Conservation (phyloP, 2,797 vertebrate species). For the Strix occidentalis region DNA sequence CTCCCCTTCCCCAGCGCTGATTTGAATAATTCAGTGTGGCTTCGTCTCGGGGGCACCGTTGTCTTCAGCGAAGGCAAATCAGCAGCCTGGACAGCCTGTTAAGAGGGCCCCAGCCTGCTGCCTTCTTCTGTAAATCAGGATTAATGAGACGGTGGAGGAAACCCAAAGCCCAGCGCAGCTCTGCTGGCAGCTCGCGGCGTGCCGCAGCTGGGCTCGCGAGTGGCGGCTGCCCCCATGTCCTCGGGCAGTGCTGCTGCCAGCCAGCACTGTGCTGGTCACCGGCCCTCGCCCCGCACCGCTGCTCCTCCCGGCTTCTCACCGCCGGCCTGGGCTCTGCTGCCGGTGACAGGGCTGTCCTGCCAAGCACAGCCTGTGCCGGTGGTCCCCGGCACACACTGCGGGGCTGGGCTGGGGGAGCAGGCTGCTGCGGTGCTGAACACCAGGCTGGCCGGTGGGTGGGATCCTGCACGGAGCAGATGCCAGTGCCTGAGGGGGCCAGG, state of each 20-base stretch:
- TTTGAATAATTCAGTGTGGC: constrained; percentile 74
- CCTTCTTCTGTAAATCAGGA: constrained; percentile 79
- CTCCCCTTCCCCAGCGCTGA: constrained; percentile 61
- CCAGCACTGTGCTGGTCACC: constrained; percentile 40
- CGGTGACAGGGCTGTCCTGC: background rate
- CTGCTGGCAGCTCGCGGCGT: constrained; percentile 46
- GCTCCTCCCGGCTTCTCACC: background rate
- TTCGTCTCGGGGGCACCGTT: constrained; percentile 70
- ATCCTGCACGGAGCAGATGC: background rate
- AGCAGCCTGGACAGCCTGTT: constrained; percentile 78
- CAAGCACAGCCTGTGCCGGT: background rate
- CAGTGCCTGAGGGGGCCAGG: rapidly evolving
- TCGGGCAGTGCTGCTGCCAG: constrained; percentile 52
- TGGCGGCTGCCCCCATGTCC: constrained; percentile 36
- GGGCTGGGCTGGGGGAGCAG: rapidly evolving
- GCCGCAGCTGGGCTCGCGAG: constrained; percentile 18
- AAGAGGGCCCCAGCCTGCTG: constrained; percentile 73
- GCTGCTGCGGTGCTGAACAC: background rate
- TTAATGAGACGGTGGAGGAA: constrained; percentile 75
- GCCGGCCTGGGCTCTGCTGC: rapidly evolving
- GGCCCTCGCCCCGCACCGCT: background rate
- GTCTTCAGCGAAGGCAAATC: constrained; percentile 82
- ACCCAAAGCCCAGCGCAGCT: constrained; percentile 55
- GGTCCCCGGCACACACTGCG: rapidly evolving
- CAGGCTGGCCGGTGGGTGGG: rapidly evolving